phyloP scores from a whole-genome alignment of 2,888 invertebrate genomes.

The Linnaemya tessellans region DNA sequence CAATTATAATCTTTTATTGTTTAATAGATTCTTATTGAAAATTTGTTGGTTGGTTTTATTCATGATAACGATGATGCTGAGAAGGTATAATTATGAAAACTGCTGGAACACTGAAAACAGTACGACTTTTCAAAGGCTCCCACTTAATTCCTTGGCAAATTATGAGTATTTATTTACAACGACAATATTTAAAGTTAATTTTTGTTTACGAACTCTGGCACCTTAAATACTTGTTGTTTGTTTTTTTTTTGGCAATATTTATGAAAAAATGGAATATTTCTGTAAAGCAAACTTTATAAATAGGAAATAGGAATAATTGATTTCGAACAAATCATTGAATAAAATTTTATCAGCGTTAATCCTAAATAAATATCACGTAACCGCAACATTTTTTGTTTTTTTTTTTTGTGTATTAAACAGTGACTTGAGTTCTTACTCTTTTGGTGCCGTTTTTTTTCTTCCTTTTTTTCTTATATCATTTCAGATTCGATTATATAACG shows the following conservation, averaged over 20 bases:
- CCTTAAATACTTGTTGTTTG: conserved; percentile 30
- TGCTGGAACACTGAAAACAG: conserved; percentile 66
- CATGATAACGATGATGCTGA: conserved; percentile 9
- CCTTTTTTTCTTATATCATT: neutral
- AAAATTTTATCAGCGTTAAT: conserved; percentile 68
- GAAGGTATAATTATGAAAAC: conserved; percentile 76
- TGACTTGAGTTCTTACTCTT: conserved; percentile 77
- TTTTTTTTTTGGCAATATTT: neutral
- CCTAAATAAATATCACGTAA: conserved; percentile 70
- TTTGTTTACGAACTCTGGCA: conserved; percentile 16
- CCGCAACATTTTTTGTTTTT: conserved; percentile 56
- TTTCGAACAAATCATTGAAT: conserved; percentile 54
- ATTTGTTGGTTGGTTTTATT: neutral
- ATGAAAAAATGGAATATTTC: neutral
- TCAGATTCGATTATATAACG: conserved; percentile 27
- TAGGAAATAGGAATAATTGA: conserved; percentile 39
- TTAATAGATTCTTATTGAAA: conserved; percentile 49
- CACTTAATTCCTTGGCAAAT: neutral
- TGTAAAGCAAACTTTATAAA: neutral
- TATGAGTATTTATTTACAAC: neutral
- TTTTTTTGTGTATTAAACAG: conserved; percentile 74
- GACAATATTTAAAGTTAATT: conserved; percentile 43
- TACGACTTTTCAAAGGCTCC: conserved; percentile 42
- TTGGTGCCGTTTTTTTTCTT: conserved; percentile 4
- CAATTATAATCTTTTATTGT: conserved; percentile 65